phyloP scores from a whole-genome alignment of 2,888 invertebrate species.

The Plebejus melissa region DNA sequence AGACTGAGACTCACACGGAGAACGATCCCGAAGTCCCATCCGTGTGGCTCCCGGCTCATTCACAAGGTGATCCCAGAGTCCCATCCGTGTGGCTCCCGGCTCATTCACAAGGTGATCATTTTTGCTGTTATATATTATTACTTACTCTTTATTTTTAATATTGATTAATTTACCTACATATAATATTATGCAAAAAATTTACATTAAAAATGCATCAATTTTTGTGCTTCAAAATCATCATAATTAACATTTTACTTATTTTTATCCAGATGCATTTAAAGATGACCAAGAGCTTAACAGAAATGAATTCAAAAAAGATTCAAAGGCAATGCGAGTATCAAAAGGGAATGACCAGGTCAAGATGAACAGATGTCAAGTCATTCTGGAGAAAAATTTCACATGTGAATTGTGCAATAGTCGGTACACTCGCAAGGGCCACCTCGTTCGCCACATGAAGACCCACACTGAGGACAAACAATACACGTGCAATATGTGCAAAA shows the following conservation, averaged over 20 bases:
- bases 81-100: not conserved
- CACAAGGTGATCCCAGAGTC: not conserved
- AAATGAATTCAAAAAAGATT: not conserved
- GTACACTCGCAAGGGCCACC: not conserved
- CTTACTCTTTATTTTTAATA: not conserved
- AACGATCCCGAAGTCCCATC: not conserved
- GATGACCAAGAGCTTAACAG: not conserved
- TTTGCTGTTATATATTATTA: not conserved
- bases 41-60: not conserved
- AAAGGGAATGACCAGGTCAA: not conserved
- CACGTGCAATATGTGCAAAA: not conserved
- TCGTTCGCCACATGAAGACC: not conserved
- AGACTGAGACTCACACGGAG: not conserved
- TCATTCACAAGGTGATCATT: not conserved
- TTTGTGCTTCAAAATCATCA: too few relatives aligned
- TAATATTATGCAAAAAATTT: too few relatives aligned
- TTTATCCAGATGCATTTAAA: not conserved
- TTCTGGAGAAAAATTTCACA: not conserved
- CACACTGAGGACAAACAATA: not conserved
- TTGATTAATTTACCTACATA: not conserved
- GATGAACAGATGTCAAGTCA: not conserved
- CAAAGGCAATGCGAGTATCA: not conserved
- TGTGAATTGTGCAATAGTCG: constrained; percentile 7
- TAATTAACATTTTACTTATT: not conserved
- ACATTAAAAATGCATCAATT: too few relatives aligned